Evolutionary conservation across 1,140 invertebrate genomes (phyloP).

Genomic region (Euwallacea fornicatus): DNA sequence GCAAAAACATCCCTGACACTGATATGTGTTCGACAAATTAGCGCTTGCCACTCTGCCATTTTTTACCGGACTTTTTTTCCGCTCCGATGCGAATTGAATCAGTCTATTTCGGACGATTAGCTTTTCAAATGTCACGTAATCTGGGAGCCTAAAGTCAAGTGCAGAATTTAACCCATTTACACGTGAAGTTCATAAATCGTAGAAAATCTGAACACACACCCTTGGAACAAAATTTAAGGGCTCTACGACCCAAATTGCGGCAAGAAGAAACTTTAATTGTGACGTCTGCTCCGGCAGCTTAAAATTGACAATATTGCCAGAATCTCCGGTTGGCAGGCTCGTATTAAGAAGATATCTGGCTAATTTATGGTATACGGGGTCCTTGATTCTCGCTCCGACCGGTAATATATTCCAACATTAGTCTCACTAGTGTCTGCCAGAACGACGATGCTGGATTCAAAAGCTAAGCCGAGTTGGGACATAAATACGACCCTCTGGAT

Average conservation of each 20-base stretch:
- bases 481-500: conserved; percentile 40
- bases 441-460: conserved; percentile 48
- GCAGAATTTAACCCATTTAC: neutral
- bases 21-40: conserved; percentile 40
- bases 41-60: conserved; percentile 32
- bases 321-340: conserved; percentile 50
- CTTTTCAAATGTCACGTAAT: neutral
- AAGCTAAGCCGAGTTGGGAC: conserved; percentile 37
- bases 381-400: conserved; percentile 43
- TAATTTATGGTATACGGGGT: conserved; percentile 51
- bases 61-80: conserved; percentile 28
- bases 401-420: conserved; percentile 53
- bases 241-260: conserved; percentile 21
- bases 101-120: conserved; percentile 17
- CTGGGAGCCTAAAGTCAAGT: too few relatives aligned
- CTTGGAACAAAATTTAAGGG: conserved; percentile 1
- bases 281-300: conserved; percentile 31
- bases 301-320: conserved; percentile 48
- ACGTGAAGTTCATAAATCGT: conserved; percentile 1
- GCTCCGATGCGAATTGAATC: conserved; percentile 21
- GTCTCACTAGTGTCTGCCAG: conserved; percentile 52
- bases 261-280: conserved; percentile 36
- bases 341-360: conserved; percentile 53
- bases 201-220: conserved; percentile 13
- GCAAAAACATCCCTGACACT: conserved; percentile 32